Conservation (phyloP, 2,797 vertebrate species). For the Chelmon rostratus region DNA sequence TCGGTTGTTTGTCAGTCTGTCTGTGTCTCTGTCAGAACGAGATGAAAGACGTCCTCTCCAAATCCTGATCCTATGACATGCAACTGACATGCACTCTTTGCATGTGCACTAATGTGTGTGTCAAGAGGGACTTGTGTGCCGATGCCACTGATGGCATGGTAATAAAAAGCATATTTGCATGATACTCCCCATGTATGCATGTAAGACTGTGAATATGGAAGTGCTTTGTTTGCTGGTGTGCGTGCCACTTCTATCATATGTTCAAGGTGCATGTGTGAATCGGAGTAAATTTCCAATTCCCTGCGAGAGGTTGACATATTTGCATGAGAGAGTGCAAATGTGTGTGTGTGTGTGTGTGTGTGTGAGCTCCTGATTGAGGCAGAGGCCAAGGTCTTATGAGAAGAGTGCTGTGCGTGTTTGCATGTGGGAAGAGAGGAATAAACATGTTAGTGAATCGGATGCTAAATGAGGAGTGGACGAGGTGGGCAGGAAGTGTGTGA, state of each 20-base stretch:
- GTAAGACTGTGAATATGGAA: slow-evolving; percentile 51
- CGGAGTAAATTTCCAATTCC: slow-evolving; percentile 46
- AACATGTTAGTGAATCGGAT: slow-evolving; percentile 57
- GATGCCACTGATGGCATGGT: slow-evolving; percentile 54
- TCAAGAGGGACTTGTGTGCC: slow-evolving; percentile 36
- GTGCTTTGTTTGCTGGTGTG: slow-evolving; percentile 68
- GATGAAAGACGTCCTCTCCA: slow-evolving; percentile 44
- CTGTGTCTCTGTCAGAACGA: slow-evolving; percentile 2
- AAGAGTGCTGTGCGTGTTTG: slow-evolving; percentile 52
- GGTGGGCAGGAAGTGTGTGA: slow-evolving; percentile 63
- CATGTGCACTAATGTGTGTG: slow-evolving; percentile 27
- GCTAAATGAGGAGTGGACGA: slow-evolving; percentile 68
- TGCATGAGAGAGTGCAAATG: slow-evolving; percentile 52
- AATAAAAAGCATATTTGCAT: slow-evolving; percentile 67
- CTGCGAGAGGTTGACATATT: slow-evolving; percentile 49
- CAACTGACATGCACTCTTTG: slow-evolving; percentile 18
- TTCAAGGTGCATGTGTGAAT: slow-evolving; percentile 65
- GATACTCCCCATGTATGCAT: slow-evolving; percentile 38
- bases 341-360: slow-evolving; percentile 48
- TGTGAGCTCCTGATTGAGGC: slow-evolving; percentile 36
- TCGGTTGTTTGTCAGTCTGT: neutral
- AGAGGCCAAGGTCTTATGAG: slow-evolving; percentile 49
- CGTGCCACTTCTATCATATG: slow-evolving; percentile 60
- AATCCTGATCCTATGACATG: slow-evolving; percentile 34
- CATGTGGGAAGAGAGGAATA: slow-evolving; percentile 44